phyloP scores from a whole-genome alignment of 2,113 vertebrate species.

The Centropus unirufus region DNA sequence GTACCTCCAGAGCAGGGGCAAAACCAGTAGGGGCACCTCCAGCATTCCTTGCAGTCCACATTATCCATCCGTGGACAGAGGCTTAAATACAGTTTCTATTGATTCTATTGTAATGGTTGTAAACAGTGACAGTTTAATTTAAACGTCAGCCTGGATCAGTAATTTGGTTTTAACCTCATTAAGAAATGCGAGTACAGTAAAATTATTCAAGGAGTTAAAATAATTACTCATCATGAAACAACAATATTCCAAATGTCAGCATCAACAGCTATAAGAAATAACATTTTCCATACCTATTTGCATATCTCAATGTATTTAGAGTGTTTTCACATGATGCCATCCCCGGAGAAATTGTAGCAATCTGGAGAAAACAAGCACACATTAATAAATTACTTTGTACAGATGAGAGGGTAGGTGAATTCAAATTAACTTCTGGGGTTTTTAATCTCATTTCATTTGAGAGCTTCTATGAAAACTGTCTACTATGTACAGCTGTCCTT shows the following conservation, averaged over 20 bases:
- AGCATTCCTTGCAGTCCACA: not conserved
- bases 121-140: not conserved
- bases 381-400: not conserved
- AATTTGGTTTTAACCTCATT: not conserved
- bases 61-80: not conserved
- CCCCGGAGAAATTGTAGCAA: constrained; percentile 96
- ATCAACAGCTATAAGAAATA: not conserved
- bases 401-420: not conserved
- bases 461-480: not conserved
- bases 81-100: not conserved
- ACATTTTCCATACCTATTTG: constrained; percentile 88
- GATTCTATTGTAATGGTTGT: not conserved
- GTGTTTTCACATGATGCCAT: constrained; percentile 99
- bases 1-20: not conserved
- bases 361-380: constrained; percentile 75
- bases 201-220: not conserved
- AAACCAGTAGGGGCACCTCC: not conserved
- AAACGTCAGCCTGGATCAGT: not conserved
- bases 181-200: not conserved
- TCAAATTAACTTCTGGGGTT: not conserved
- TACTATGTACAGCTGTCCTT: not conserved
- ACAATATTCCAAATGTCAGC: not conserved
- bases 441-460: not conserved
- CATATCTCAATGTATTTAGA: constrained; percentile 96
- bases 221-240: not conserved